Conservation (phyloP, 2,888 invertebrate species). For the Eulithis testata region DNA sequence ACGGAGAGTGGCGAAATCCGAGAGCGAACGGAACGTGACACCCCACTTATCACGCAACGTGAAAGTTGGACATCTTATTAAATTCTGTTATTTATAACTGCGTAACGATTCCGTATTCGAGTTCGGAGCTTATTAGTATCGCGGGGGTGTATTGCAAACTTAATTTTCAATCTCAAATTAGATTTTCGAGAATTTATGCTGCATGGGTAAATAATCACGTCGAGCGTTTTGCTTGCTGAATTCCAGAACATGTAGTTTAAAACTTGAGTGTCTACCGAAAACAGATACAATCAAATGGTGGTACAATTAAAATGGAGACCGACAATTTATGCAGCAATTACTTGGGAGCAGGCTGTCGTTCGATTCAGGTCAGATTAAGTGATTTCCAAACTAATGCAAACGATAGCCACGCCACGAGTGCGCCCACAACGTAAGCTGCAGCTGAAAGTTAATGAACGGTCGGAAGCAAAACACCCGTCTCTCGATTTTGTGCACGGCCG, state of each 20-base stretch:
- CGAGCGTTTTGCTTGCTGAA: neutral
- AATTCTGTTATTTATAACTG: constrained; percentile 72
- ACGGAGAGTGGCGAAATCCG: constrained; percentile 75
- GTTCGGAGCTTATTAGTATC: constrained; percentile 44
- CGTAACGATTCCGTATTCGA: constrained; percentile 51
- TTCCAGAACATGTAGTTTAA: constrained; percentile 7
- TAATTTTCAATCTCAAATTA: constrained; percentile 34
- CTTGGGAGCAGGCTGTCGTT: constrained; percentile 71
- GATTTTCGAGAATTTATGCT: constrained; percentile 26
- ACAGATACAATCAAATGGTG: constrained; percentile 45
- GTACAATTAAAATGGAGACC: constrained; percentile 71
- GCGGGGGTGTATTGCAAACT: constrained; percentile 32
- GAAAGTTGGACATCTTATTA: constrained; percentile 78
- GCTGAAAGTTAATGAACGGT: constrained; percentile 73
- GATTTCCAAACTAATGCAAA: constrained; percentile 81
- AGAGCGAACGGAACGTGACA: constrained; percentile 78
- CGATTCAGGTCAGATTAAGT: constrained; percentile 81
- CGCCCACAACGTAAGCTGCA: constrained; percentile 54
- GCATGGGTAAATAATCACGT: constrained; percentile 17
- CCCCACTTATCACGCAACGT: constrained; percentile 76
- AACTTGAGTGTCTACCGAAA: constrained; percentile 22
- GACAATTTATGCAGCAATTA: constrained; percentile 80
- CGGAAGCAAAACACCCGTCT: constrained; percentile 54
- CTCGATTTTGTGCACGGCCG: constrained; percentile 54
- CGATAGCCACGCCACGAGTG: constrained; percentile 69